Percentiles rank a stretch among this genome's conserved stretches.
Conservation (phyloP, 2,797 vertebrate genomes). For the Spondyliosoma cantharus region DNA sequence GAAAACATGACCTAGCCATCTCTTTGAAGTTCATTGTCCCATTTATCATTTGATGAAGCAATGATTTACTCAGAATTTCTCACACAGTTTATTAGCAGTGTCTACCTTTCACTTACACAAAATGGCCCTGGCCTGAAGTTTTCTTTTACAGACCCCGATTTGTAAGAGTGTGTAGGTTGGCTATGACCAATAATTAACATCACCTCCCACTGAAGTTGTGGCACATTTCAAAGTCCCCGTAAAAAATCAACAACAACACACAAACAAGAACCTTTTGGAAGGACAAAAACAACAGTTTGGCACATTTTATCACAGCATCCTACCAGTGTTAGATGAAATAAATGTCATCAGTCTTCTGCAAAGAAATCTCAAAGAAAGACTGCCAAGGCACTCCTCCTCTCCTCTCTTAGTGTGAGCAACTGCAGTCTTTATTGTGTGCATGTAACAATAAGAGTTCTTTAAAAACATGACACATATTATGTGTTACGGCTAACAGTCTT, state of each 20-base stretch:
- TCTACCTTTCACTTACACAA: slow-evolving; percentile 20
- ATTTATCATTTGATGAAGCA: slow-evolving; percentile 24
- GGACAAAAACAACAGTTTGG: slow-evolving; percentile 52
- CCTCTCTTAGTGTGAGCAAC: slow-evolving; percentile 8
- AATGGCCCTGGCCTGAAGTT: slow-evolving; percentile 32
- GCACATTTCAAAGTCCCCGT: slow-evolving; percentile 49
- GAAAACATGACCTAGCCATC: slow-evolving; percentile 4
- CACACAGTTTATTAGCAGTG: background rate
- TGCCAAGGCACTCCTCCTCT: slow-evolving; percentile 46
- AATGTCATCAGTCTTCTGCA: slow-evolving; percentile 53
- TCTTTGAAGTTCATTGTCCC: slow-evolving; percentile 20
- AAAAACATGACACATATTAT: slow-evolving; percentile 21
- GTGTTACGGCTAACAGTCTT: slow-evolving; percentile 25
- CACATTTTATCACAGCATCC: slow-evolving; percentile 64
- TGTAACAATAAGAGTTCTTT: slow-evolving; percentile 42
- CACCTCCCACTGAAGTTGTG: slow-evolving; percentile 80
- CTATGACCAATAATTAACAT: slow-evolving; percentile 58
- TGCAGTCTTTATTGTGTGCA: slow-evolving; percentile 35
- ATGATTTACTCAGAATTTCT: slow-evolving; percentile 22
- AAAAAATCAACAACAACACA: slow-evolving; percentile 5
- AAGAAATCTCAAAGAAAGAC: slow-evolving; percentile 23
- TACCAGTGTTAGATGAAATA: slow-evolving; percentile 49
- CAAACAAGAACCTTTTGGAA: slow-evolving; percentile 47
- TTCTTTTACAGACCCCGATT: slow-evolving; percentile 36
- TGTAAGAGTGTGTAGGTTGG: slow-evolving; percentile 57